A percentile compares a stretch with the other conserved stretches of the same genome.
phyloP scores from a whole-genome alignment of 30 jellyfish, hydroid and myxozoan species.

The Hydra vulgaris region DNA sequence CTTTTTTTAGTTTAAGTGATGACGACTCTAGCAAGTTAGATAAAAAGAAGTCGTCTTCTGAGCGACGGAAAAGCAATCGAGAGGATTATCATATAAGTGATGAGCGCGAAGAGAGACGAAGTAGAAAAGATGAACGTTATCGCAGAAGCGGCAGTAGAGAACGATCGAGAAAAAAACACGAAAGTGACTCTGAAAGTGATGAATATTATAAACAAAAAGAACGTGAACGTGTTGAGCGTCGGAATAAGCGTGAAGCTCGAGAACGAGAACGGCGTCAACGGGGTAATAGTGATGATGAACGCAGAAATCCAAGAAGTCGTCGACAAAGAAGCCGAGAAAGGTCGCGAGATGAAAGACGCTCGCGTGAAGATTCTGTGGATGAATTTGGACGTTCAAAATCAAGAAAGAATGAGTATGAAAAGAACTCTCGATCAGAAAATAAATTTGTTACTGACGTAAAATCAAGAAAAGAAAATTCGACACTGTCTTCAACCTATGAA shows the following conservation, averaged over 20 bases:
- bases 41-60: not conserved
- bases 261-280: slow-evolving; percentile 2
- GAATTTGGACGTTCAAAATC: slow-evolving; percentile 31
- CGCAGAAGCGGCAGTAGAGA: not conserved
- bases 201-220: slow-evolving; percentile 18
- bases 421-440: not conserved
- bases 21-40: not conserved
- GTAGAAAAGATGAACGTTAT: slow-evolving; percentile 11
- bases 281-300: not conserved
- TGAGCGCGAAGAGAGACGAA: slow-evolving; percentile 19
- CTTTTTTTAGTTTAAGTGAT: slow-evolving; percentile 1
- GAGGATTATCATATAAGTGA: slow-evolving; percentile 5
- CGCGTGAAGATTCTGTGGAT: slow-evolving; percentile 33
- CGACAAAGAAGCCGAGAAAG: slow-evolving; percentile 10
- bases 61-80: not conserved
- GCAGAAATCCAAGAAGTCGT: slow-evolving; percentile 9
- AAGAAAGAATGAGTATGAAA: slow-evolving; percentile 8
- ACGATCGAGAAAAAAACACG: slow-evolving; percentile 8
- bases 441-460: not conserved
- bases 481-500: not conserved
- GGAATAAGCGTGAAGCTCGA: slow-evolving; percentile 5
- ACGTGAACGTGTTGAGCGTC: slow-evolving; percentile 18
- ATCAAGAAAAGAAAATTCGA: not conserved
- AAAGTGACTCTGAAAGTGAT: slow-evolving; percentile 15
- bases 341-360: not conserved